These are phyloP conservation scores for Carcharodon carcharias DNA, from an alignment of 2,797 vertebrate species.

Conservation along the genomic window DNA sequence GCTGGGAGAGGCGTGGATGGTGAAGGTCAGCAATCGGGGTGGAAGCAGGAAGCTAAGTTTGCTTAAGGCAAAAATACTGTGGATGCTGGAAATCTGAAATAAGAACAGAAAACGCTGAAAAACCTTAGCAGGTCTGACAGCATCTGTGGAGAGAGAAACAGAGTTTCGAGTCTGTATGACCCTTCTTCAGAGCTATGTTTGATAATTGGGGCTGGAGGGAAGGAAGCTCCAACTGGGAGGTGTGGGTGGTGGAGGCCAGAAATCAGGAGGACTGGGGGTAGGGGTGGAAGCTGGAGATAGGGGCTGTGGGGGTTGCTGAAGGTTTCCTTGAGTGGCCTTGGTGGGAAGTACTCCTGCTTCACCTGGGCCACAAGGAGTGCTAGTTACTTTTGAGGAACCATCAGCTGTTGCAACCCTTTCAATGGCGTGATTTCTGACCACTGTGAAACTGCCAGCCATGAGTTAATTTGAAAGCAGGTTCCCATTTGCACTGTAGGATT, in stretches of 20 bases:
- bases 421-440: neutral
- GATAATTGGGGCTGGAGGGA: neutral
- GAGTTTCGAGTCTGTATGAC: too few species aligned
- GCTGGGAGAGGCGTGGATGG: too few species aligned
- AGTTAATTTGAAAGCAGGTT: neutral
- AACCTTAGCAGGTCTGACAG: too few species aligned
- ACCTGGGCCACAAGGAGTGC: neutral
- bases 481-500: neutral
- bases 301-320: neutral
- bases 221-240: neutral
- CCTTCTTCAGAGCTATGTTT: neutral
- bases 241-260: too few species aligned
- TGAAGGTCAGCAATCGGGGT: too few species aligned
- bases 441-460: neutral
- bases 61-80: too few species aligned
- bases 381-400: neutral
- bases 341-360: neutral
- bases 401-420: neutral
- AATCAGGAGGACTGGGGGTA: neutral
- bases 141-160: too few species aligned
- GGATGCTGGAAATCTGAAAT: too few species aligned
- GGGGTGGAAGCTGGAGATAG: neutral
- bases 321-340: neutral
- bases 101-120: too few species aligned
- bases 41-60: too few species aligned